Evolutionary conservation across 2,797 vertebrate genomes (phyloP), one percentile per base, ranked within the genome.

Genomic region (Gorsachius magnificus): DNA sequence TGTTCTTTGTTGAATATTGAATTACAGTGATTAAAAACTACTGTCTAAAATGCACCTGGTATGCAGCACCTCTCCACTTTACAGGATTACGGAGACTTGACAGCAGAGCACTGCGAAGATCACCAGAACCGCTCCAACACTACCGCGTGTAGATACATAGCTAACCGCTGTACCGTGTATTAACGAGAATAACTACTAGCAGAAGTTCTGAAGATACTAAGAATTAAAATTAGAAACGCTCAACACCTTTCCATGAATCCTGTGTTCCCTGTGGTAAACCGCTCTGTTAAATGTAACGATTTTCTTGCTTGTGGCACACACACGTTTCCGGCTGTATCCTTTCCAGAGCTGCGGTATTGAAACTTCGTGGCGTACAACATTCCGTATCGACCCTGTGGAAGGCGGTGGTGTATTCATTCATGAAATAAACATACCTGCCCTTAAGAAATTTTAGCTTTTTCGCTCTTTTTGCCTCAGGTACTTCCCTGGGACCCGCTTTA

Each of bases 391-490:
- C 97, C 98, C 98, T 98, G 98, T 97, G 98, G 98, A 98, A 97
- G 97, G 98, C 98, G 98, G 97, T 98, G 98, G 99, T 90, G 98
- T 98, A 97, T 97, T 43, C 41, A 46, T 21, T 98, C 98, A 98
- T 98, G 97, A 98, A 99, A 99, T 99, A 99, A 99, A 99, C 98
- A 77, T 68, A 95, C 56, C 74, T 87, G 91, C 95, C 94, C 94
- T 95, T 56, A 33, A 46, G 29, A 7, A 35, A 25, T 3, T 8
- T 61, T 4, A 12, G 20, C 36, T 38, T 33, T 10, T 54, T 22
- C 74, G 13, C 51, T 36, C 35, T 65, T 6, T 43, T 4, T 29
- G 21, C 5, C 46, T 22, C n/a, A 12, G 51, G 43, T 25, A 0
- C 31, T 13, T 21, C 13, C 33, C 21, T 6, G 4, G 1, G 3